Evolutionary conservation across 2,888 invertebrate species (phyloP), one percentile per base, ranked within the genome.

Genomic region (Labia minor): DNA sequence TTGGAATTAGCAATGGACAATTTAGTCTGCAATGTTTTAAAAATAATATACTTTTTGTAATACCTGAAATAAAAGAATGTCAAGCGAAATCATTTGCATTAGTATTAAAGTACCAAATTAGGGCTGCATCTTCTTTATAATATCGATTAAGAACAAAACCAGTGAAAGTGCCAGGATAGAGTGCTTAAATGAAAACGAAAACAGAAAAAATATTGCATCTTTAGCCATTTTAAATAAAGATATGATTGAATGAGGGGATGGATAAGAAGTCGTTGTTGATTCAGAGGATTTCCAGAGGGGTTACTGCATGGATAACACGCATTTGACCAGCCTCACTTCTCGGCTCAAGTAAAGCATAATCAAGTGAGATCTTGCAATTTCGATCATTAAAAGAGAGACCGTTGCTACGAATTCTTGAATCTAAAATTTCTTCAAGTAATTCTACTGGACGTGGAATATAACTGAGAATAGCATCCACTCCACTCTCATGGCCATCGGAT

Each of bases 241-340:
- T 83, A 84, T 69, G 82, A 83, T 73, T 84, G 82, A 1, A 83
- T 77, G 62, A 83, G 74, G 0, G 84, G 84, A 75, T 84, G 84
- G 0, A 83, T 78, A 0, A 84, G 74, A 1, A 83, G 72, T 37
- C 75, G 76, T 67, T 78, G 79, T 68, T 82, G 81, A 0, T 78
- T 77, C 66, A 79, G 77, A 73, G 81, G 76, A 65, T 81, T 81
- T 0, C 82, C 81, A 69, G 81, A 81, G 71, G 82, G 0, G 83
- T 71, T 1, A 84, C 72, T 0, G 82, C 81, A 71, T 82, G 81
- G 62, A 84, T 78, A 0, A 83, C 82, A 72, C 81, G 80, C 79
- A 83, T 82, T 71, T 83, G 83, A 68, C 81, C 79, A 8, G 67
- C 37, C 8, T 69, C 63, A 6, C 64, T 67, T 6, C 64, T 80